These are phyloP conservation scores for Phymanthus crucifer DNA, from an alignment of 92 coral and sea anemone species.

Conservation along the genomic window DNA sequence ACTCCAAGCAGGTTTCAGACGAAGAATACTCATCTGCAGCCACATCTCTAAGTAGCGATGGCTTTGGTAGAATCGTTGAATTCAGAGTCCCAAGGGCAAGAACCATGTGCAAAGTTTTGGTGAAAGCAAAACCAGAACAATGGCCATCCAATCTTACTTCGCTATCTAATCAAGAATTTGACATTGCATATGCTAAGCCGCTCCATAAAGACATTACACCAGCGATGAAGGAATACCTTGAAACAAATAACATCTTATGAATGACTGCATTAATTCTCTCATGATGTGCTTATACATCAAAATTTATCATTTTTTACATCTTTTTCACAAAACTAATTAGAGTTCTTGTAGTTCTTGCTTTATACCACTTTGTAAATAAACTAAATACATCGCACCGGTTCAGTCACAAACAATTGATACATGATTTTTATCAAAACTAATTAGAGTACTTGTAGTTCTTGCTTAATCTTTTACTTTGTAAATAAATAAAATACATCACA, in stretches of 20 bases:
- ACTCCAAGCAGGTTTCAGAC: constrained; percentile 21
- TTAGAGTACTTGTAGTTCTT: too few relatives aligned
- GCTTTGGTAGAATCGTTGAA: constrained; percentile 41
- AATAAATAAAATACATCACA: too few relatives aligned
- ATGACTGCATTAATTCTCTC: too few relatives aligned
- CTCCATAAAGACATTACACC: constrained; percentile 37
- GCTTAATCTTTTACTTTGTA: too few relatives aligned
- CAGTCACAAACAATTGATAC: too few relatives aligned
- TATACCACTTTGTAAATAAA: too few relatives aligned
- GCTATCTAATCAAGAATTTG: constrained; percentile 18
- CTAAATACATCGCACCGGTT: too few relatives aligned
- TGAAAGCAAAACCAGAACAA: constrained; percentile 24
- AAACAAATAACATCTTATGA: constrained; percentile 7
- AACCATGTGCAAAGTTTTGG: constrained; percentile 24
- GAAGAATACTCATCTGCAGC: constrained; percentile 27
- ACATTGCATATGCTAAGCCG: constrained; percentile 25
- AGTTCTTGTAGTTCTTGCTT: too few relatives aligned
- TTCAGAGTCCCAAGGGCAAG: constrained; percentile 33
- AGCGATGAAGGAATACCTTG: constrained; percentile 25
- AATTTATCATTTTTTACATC: too few relatives aligned
- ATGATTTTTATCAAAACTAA: too few relatives aligned
- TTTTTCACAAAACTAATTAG: too few relatives aligned
- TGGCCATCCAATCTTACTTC: constrained; percentile 9
- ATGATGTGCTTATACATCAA: too few relatives aligned
- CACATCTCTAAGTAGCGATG: constrained; percentile 13